Conservation (phyloP, 2,888 invertebrate genomes). For the Cybosia mesomella region DNA sequence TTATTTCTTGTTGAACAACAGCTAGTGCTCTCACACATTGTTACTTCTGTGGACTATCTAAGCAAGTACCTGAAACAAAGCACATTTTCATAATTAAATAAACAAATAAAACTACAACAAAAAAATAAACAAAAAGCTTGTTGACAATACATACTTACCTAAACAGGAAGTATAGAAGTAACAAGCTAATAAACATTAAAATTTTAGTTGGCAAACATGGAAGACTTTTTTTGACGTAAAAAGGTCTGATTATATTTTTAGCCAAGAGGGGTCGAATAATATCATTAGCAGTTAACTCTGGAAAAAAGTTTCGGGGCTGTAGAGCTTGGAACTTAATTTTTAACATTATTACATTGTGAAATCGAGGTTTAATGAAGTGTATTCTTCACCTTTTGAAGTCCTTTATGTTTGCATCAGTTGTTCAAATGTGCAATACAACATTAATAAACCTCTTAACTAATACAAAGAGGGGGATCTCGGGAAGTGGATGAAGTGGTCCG, state of each 20-base stretch:
- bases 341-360: constrained; percentile 16
- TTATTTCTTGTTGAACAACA: background rate
- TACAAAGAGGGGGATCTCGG: background rate
- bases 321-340: constrained; percentile 6
- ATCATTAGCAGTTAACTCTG: constrained; percentile 26
- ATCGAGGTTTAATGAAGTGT: constrained; percentile 1
- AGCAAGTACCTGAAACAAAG: constrained; percentile 44
- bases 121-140: background rate
- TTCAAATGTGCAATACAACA: background rate
- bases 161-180: constrained; percentile 14
- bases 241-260: constrained; percentile 10
- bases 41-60: constrained; percentile 1
- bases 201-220: constrained; percentile 29
- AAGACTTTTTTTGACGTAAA: constrained; percentile 24
- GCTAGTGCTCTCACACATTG: background rate
- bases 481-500: background rate
- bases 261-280: constrained; percentile 28
- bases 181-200: constrained; percentile 19
- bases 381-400: background rate
- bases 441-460: background rate
- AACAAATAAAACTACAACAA: no score
- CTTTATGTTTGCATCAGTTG: background rate
- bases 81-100: constrained; percentile 11
- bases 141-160: background rate
- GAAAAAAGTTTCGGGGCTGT: constrained; percentile 3